Percentiles rank a stretch among this genome's conserved stretches.
Conservation (phyloP, 2,888 invertebrate species). For the Coenonympha arcania region DNA sequence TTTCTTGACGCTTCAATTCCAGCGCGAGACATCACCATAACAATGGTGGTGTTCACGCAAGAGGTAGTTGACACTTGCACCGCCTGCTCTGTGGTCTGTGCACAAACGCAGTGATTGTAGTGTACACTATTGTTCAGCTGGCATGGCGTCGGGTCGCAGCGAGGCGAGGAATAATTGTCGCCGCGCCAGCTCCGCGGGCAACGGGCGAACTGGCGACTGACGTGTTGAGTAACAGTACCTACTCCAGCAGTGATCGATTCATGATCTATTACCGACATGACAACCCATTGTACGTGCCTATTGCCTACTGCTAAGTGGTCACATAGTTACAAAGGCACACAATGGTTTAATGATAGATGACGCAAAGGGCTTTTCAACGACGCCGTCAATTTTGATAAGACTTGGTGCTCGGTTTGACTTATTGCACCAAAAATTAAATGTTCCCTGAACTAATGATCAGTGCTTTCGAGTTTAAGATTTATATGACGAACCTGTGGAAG, state of each 20-base stretch:
- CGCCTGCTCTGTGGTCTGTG: too few relatives aligned
- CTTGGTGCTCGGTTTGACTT: too few relatives aligned
- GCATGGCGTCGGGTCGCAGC: slow-evolving; percentile 25
- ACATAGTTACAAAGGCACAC: neutral
- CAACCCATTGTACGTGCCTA: slow-evolving; percentile 21
- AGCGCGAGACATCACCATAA: slow-evolving; percentile 60
- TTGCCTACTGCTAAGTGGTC: too few relatives aligned
- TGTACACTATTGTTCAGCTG: slow-evolving; percentile 61
- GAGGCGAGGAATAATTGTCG: slow-evolving; percentile 43
- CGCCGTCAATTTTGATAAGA: neutral
- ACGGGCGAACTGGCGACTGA: slow-evolving; percentile 38
- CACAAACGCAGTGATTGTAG: slow-evolving; percentile 63
- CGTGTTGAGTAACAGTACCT: slow-evolving; percentile 46
- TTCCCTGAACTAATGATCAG: too few relatives aligned
- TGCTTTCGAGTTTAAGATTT: too few relatives aligned
- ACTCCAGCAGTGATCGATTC: slow-evolving; percentile 39
- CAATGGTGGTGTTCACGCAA: slow-evolving; percentile 57
- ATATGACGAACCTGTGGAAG: too few relatives aligned
- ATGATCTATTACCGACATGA: slow-evolving; percentile 31
- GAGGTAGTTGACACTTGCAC: slow-evolving; percentile 65
- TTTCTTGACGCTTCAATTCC: slow-evolving; percentile 55
- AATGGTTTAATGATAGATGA: neutral
- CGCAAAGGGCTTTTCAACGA: neutral
- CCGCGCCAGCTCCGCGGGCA: slow-evolving; percentile 39
- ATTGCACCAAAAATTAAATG: too few relatives aligned